Base-by-base conservation (phyloP, 2,888 invertebrate genomes). In the Plutella xylostella region DNA sequence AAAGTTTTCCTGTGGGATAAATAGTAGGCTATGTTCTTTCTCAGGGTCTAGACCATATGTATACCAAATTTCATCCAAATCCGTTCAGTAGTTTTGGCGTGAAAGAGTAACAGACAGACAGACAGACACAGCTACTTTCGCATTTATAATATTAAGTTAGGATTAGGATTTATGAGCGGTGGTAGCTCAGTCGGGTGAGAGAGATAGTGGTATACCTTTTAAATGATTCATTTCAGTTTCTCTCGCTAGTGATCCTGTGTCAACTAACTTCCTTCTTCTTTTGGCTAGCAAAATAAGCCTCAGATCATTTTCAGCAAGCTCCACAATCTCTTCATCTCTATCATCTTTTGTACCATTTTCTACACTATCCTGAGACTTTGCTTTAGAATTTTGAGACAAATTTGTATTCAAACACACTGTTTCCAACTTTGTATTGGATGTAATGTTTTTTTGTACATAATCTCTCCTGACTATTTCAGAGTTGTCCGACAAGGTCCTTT, bases 221-320 rank as follows among this genome's bases (percentile, higher is more conserved):
- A 3, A 12, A 28, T n/a, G 11, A 12, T 28, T n/a, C 28, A 4
- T 28, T 12, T 28, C 28, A 9, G 3, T 28, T n/a, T 28, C 7
- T 4, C 28, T 28, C 2, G 28, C 3, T n/a, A 28, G 28, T n/a
- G 9, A 9, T 28, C 7, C 28, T 6, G 6, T 12, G 28, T 28
- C 28, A 12, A 4, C 28, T 6, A 50, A 47, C 42, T 58, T 65
- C 42, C 51, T 58, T 42, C 56, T 57, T 42, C 56, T 57, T 44
- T 65, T 70, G 3, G 62, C 60, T 20, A 60, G 31, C 34, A 75
- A 48, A 1, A 60, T n/a, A 14, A 54, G 53, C 47, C 74, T 59
- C 20, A 74, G 55, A 53, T 74, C 72, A 45, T 47, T 51, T 3
- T 47, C 47, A 2, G 54, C 51, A 44, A 28, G 7, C 31, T 46